phyloP scores from a whole-genome alignment of 2,113 vertebrate species.

The Perca schrenkii region DNA sequence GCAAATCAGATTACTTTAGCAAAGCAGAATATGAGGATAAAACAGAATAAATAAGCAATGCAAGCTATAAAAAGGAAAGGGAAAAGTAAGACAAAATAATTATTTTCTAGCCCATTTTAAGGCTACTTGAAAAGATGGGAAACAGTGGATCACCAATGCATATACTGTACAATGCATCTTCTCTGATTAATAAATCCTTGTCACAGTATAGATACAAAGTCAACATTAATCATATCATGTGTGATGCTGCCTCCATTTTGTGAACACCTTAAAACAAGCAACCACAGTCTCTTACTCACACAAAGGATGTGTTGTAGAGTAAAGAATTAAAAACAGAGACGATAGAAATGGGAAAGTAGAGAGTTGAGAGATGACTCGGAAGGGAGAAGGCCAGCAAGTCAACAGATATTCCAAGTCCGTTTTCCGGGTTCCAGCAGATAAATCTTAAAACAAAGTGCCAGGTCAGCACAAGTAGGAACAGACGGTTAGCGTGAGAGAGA shows the following conservation, averaged over 20 bases:
- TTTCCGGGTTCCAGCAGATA: background rate
- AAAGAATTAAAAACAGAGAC: background rate
- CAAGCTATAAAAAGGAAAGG: background rate
- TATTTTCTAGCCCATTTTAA: background rate
- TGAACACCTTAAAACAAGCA: background rate
- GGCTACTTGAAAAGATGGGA: background rate
- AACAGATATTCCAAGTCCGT: background rate
- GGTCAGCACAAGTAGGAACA: slow-evolving; percentile 10
- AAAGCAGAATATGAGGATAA: background rate
- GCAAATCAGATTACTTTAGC: background rate
- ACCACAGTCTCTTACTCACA: background rate
- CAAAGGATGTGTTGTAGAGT: background rate
- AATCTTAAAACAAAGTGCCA: background rate
- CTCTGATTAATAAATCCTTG: background rate
- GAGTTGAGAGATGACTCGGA: background rate
- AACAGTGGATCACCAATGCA: background rate
- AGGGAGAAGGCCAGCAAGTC: background rate
- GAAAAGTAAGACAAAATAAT: background rate
- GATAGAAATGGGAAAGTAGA: background rate
- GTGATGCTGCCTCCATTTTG: background rate
- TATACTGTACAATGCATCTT: background rate
- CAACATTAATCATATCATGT: background rate
- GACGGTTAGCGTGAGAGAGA: background rate
- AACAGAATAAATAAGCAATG: slow-evolving; percentile 1
- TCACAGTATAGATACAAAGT: background rate